phyloP scores from a whole-genome alignment of 2,113 vertebrate genomes.

The Python bivittatus region DNA sequence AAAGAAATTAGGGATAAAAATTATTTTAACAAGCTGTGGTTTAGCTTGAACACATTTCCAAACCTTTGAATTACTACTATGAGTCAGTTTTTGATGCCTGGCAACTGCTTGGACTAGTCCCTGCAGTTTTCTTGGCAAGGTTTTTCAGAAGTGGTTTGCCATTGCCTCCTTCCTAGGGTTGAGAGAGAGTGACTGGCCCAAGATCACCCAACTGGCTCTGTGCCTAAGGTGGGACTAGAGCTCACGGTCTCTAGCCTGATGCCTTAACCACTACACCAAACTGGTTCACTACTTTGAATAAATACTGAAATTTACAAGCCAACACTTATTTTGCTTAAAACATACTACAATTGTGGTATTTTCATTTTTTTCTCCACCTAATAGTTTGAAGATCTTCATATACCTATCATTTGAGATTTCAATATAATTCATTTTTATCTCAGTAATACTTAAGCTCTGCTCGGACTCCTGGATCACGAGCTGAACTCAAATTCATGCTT shows the following conservation, averaged over 20 bases:
- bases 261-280: not conserved
- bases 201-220: not conserved
- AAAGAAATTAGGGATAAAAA: not conserved
- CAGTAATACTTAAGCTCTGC: not conserved
- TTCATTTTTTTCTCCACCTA: not conserved
- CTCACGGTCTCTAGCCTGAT: not conserved
- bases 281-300: not conserved
- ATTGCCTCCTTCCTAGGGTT: not conserved
- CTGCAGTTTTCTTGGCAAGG: not conserved
- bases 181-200: not conserved
- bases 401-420: not conserved
- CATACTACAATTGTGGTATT: not conserved
- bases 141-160: not conserved
- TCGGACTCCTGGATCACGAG: not conserved
- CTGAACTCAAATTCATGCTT: not conserved
- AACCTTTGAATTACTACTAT: not conserved
- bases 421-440: not conserved
- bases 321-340: not conserved
- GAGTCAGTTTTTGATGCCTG: not conserved
- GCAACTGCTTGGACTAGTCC: not conserved
- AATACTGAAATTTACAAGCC: not conserved
- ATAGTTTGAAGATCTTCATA: not conserved
- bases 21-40: not conserved
- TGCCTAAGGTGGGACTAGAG: not conserved
- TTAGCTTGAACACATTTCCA: not conserved